These are phyloP conservation scores for Lates calcarifer DNA, from an alignment of 2,113 vertebrate genomes.

Conservation along the genomic window DNA sequence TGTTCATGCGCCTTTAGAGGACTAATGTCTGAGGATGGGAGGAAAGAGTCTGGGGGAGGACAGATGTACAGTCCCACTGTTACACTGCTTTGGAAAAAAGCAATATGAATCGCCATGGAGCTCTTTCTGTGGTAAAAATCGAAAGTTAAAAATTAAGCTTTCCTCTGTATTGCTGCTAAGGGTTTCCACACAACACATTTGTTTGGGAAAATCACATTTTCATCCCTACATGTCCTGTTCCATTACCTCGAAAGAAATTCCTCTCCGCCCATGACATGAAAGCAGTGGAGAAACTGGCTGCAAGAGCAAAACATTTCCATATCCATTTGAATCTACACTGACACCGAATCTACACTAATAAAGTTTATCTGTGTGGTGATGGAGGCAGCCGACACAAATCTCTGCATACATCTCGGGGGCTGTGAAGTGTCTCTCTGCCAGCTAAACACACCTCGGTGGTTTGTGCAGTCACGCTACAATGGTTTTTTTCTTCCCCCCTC, in stretches of 20 bases:
- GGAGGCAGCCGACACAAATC: conserved; percentile 37
- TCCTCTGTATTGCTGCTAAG: neutral
- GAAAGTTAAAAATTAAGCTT: conserved; percentile 14
- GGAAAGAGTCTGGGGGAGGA: conserved; percentile 14
- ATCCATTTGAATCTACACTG: conserved; percentile 13
- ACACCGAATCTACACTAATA: conserved; percentile 26
- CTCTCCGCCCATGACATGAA: conserved; percentile 3
- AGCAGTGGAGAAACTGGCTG: conserved; percentile 11
- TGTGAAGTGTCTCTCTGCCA: conserved; percentile 16
- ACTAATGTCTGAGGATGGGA: conserved; percentile 18
- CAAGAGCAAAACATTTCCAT: conserved; percentile 19
- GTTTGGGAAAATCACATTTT: conserved; percentile 24
- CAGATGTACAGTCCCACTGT: neutral
- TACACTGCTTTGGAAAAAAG: neutral
- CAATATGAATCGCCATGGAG: neutral
- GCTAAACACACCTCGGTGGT: conserved; percentile 56
- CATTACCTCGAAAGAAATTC: conserved; percentile 27
- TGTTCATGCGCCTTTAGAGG: conserved; percentile 26
- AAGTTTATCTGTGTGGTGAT: conserved; percentile 3
- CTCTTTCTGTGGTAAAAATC: neutral
- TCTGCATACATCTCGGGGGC: conserved; percentile 13
- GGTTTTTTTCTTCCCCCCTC: neutral
- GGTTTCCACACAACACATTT: conserved; percentile 9
- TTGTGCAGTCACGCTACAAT: conserved; percentile 30
- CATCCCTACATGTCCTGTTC: conserved; percentile 11